Percentiles rank a stretch among this genome's conserved stretches.
Conservation (phyloP, 2,888 invertebrate species). For the Nemotelus pantherinus region DNA sequence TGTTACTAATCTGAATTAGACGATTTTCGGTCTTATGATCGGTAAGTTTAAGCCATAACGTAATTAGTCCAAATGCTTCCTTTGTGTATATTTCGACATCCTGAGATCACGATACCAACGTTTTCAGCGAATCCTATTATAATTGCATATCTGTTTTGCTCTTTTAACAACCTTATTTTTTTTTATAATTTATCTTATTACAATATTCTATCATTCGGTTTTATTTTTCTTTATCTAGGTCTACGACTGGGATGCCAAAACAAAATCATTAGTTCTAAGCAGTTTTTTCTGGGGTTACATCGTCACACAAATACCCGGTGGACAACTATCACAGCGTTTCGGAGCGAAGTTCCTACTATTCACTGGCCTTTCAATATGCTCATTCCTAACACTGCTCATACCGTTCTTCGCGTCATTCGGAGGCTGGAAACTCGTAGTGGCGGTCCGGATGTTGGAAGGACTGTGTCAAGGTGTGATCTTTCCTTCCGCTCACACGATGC, state of each 20-base stretch:
- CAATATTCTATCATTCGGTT: neutral
- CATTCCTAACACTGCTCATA: constrained; percentile 73
- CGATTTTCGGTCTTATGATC: too few species aligned
- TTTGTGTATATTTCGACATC: too few species aligned
- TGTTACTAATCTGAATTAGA: too few species aligned
- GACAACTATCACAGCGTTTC: constrained; percentile 73
- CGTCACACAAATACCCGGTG: constrained; percentile 71
- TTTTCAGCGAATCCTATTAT: too few species aligned
- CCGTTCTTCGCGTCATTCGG: constrained; percentile 74
- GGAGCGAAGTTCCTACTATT: constrained; percentile 72
- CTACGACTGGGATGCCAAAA: constrained; percentile 69
- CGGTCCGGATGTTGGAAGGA: constrained; percentile 74
- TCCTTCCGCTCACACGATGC: constrained; percentile 73
- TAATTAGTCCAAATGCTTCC: too few species aligned
- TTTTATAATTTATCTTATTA: neutral
- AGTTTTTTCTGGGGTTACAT: constrained; percentile 78
- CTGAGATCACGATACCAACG: too few species aligned
- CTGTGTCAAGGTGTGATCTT: constrained; percentile 75
- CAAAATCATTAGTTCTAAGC: constrained; percentile 70
- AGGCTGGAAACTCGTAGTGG: constrained; percentile 69
- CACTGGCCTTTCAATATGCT: constrained; percentile 69
- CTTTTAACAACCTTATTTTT: too few species aligned
- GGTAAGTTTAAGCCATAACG: too few species aligned
- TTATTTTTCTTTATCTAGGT: constrained; percentile 63
- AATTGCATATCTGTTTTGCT: too few species aligned